Base-by-base conservation (phyloP, 2,888 invertebrate species). In the Julus scanicus region DNA sequence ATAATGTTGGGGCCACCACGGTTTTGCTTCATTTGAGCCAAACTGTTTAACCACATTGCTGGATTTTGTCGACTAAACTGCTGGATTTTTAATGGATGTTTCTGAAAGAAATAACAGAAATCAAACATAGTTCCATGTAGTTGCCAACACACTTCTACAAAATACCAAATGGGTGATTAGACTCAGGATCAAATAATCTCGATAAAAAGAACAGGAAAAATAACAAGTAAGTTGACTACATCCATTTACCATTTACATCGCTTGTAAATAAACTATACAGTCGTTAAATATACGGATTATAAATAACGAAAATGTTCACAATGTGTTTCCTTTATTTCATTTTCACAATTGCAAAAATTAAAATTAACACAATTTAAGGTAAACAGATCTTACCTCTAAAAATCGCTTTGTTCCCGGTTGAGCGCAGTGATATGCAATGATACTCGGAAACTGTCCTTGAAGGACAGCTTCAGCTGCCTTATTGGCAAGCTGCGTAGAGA, bases 401-500 rank as follows among this genome's bases (percentile, higher is more conserved):
- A 97, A 97, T 92, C 97, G 97, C 93, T 98, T 98, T 86, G 98
- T 99, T 90, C 96, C 96, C 1, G 98, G 98, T 92, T 98, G 98
- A 48, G 98, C 96, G 94, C 97, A 97, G 92, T 99, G 99, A 93
- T 96, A 99, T 49, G 97, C 96, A 90, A 98, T 97, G 90, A 99
- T 98, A 87, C 97, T 96, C 91, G 96, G 95, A 92, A 95, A 97
- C 91, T 97, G 97, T 2, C 98, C 97, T 89, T 96, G 95, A 89
- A 97, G 93, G 17, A 98, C 98, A 17, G 97, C 95, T 91, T 99
- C 98, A 0, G 98, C 98, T 6, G 98, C 98, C 92, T 97, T 96
- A 93, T 99, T 99, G 4, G 98, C 99, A 93, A 98, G 93, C 91
- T 95, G 94, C 11, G 99, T 98, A 39, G 98, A 97, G 93, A 99